Percentiles rank a stretch among this genome's conserved stretches.
Evolutionary conservation across 2,113 vertebrate species (phyloP).

Genomic region (Bagarius yarrelli): DNA sequence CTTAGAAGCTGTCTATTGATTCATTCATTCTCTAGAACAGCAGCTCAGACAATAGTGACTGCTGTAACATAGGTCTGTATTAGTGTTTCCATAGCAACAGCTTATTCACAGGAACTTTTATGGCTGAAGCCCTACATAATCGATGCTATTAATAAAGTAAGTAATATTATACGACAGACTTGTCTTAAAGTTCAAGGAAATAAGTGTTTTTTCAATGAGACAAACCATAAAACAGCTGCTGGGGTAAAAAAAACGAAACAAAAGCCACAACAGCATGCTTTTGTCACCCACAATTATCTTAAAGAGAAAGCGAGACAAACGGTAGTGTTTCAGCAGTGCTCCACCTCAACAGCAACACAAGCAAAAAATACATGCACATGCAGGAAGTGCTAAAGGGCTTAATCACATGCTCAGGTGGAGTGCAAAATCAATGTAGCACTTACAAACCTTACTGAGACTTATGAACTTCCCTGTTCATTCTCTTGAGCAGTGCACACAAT

Average conservation of each 20-base stretch:
- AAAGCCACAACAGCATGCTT: background rate
- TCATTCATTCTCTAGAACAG: too few species aligned
- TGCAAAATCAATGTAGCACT: background rate
- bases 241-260: background rate
- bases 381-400: background rate
- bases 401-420: background rate
- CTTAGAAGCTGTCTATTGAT: too few species aligned
- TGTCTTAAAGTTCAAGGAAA: background rate
- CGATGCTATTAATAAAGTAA: too few species aligned
- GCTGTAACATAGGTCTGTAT: too few species aligned
- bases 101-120: too few species aligned
- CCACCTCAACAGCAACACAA: constrained; percentile 2
- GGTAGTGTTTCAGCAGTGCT: background rate
- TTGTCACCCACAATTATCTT: background rate
- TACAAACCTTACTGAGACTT: background rate
- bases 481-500: background rate
- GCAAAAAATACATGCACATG: background rate
- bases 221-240: background rate
- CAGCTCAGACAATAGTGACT: too few species aligned
- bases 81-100: too few species aligned
- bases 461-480: background rate
- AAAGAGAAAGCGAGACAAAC: background rate
- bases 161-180: too few species aligned
- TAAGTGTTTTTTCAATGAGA: background rate
- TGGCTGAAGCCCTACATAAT: too few species aligned